phyloP scores from a whole-genome alignment of 2,888 invertebrate species.

The Electrophaes corylata region DNA sequence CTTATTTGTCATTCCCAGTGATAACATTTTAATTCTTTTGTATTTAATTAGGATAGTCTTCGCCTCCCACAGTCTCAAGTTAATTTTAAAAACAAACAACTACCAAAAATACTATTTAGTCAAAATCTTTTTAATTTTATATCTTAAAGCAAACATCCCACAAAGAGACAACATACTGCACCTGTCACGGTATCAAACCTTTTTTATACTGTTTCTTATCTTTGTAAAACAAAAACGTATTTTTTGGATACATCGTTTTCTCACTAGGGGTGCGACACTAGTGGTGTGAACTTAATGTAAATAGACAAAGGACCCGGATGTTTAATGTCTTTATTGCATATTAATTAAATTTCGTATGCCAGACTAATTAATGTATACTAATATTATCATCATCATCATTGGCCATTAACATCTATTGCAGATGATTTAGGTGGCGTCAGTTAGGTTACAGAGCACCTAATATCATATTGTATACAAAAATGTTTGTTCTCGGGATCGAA shows the following conservation, averaged over 20 bases:
- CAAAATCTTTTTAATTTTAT: conserved; percentile 56
- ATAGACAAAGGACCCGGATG: conserved; percentile 55
- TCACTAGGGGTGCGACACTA: conserved; percentile 35
- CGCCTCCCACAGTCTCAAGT: conserved; percentile 44
- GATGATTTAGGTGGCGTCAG: too few relatives aligned
- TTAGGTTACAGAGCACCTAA: too few relatives aligned
- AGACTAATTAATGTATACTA: not conserved
- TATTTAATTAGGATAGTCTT: conserved; percentile 30
- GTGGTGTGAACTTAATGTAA: conserved; percentile 45
- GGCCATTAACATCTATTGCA: too few relatives aligned
- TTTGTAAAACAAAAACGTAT: conserved; percentile 45
- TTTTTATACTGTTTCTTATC: conserved; percentile 40
- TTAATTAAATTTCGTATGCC: conserved; percentile 36
- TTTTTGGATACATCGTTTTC: conserved; percentile 28
- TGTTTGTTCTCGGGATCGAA: too few relatives aligned
- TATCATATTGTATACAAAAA: too few relatives aligned
- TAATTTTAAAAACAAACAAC: conserved; percentile 42
- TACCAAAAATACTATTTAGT: conserved; percentile 52
- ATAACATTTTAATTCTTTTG: conserved; percentile 8
- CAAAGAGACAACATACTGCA: conserved; percentile 48
- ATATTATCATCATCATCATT: too few relatives aligned
- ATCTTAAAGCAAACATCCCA: conserved; percentile 57
- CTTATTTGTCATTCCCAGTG: conserved; percentile 17
- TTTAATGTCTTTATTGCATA: conserved; percentile 43
- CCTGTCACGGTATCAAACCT: conserved; percentile 44